phyloP scores from a whole-genome alignment of 2,113 vertebrate species.

The Chionomys nivalis region DNA sequence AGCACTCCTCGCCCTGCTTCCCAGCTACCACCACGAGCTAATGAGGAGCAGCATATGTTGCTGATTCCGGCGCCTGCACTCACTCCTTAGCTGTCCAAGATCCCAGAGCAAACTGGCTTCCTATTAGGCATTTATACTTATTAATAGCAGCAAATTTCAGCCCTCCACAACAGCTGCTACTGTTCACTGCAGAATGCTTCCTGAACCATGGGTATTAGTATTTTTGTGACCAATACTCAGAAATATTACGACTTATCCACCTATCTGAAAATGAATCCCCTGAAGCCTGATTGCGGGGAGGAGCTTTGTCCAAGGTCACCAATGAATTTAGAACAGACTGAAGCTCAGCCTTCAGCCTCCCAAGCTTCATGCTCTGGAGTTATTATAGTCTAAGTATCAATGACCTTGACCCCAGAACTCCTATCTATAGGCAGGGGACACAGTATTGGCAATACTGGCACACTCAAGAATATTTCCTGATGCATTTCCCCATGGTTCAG shows the following conservation, averaged over 20 bases:
- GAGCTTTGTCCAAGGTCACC: not conserved
- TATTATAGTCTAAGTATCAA: not conserved
- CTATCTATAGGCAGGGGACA: not conserved
- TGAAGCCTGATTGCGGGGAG: not conserved
- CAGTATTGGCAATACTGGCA: not conserved
- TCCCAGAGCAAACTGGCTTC: conserved; percentile 81
- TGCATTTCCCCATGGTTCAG: not conserved
- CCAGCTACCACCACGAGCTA: conserved; percentile 54
- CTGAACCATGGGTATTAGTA: conserved; percentile 64
- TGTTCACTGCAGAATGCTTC: conserved; percentile 64
- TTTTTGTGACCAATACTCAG: conserved; percentile 25
- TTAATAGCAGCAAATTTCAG: conserved; percentile 82
- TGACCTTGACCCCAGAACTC: not conserved
- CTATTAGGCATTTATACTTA: conserved; percentile 82
- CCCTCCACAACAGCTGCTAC: conserved; percentile 78
- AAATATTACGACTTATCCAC: not conserved
- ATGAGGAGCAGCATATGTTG: conserved; percentile 76
- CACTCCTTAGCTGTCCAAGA: conserved; percentile 78
- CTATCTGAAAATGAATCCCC: not conserved
- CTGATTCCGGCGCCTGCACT: conserved; percentile 63
- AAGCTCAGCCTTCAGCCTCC: not conserved
- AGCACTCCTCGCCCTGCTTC: conserved; percentile 1
- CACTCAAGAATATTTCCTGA: not conserved
- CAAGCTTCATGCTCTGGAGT: not conserved
- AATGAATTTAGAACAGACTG: not conserved